These are phyloP conservation scores for Yponomeuta plumbellus DNA, from an alignment of 2,888 invertebrate genomes.

Conservation along the genomic window DNA sequence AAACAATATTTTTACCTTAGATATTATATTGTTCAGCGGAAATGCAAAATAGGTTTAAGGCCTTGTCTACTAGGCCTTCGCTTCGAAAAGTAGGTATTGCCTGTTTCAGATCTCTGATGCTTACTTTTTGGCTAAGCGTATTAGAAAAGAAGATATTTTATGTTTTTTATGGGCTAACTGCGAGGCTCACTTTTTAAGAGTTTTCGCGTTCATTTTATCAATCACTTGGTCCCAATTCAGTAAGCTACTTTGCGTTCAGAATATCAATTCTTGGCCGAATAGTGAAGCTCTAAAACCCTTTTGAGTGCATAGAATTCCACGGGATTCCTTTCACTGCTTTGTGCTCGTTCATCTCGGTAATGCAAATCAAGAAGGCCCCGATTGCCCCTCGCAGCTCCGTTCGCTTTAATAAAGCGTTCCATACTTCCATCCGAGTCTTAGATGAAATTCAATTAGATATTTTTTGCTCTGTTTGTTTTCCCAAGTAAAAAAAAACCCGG, in stretches of 20 bases:
- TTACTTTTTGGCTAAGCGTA: too few species aligned
- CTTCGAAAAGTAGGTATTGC: too few species aligned
- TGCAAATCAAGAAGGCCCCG: constrained; percentile 51
- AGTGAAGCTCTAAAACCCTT: constrained; percentile 26
- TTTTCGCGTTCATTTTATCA: constrained; percentile 5
- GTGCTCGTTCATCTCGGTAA: constrained; percentile 41
- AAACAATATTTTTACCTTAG: too few species aligned
- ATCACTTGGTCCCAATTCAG: constrained; percentile 8
- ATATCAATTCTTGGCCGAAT: constrained; percentile 7
- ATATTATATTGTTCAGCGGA: too few species aligned
- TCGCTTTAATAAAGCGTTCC: constrained; percentile 35
- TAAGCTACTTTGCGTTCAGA: constrained; percentile 5
- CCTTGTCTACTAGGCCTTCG: too few species aligned
- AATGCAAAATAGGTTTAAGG: too few species aligned
- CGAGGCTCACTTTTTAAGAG: background rate
- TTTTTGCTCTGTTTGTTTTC: too few species aligned
- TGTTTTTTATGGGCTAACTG: too few species aligned
- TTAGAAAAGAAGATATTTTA: too few species aligned
- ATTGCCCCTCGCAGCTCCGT: constrained; percentile 50
- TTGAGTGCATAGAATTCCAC: constrained; percentile 41
- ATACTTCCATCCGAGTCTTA: background rate
- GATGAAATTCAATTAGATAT: too few species aligned
- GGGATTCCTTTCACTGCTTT: constrained; percentile 36
- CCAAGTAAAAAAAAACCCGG: too few species aligned
- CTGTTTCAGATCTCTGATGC: too few species aligned